phyloP scores from a whole-genome alignment of 2,113 vertebrate species.

The Electrona antarctica region DNA sequence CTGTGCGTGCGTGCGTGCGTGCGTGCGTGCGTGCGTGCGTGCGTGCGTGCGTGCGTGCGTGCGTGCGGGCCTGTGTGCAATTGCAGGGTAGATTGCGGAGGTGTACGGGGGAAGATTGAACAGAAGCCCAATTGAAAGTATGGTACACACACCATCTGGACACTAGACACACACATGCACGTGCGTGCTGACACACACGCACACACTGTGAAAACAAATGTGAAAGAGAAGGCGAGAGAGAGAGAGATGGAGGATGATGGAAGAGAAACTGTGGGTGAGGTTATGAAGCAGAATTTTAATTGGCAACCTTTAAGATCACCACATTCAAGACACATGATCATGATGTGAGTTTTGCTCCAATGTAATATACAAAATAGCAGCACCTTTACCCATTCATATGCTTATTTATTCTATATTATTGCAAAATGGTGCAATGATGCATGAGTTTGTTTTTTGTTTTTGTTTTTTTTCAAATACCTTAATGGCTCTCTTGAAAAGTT shows the following conservation, averaged over 20 bases:
- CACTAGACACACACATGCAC: slow-evolving; percentile 20
- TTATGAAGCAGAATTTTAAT: slow-evolving; percentile 47
- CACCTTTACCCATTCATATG: too few relatives aligned
- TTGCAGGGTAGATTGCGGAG: slow-evolving; percentile 53
- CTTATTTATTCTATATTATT: too few relatives aligned
- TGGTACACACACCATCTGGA: slow-evolving; percentile 73
- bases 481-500: too few relatives aligned
- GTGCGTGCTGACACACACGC: slow-evolving; percentile 9
- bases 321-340: neutral
- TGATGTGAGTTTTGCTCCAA: too few relatives aligned
- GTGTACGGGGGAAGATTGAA: slow-evolving; percentile 59
- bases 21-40: neutral
- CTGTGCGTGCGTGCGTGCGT: neutral
- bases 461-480: too few relatives aligned
- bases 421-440: too few relatives aligned
- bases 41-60: neutral
- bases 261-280: slow-evolving; percentile 45
- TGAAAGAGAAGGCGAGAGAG: slow-evolving; percentile 46
- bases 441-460: too few relatives aligned
- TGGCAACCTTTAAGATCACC: slow-evolving; percentile 37
- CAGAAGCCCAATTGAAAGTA: slow-evolving; percentile 67
- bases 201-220: slow-evolving; percentile 64
- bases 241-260: slow-evolving; percentile 10
- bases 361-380: too few relatives aligned
- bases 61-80: slow-evolving; percentile 23